phyloP scores from a whole-genome alignment of 2,113 vertebrate genomes.

The Odocoileus virginianus region DNA sequence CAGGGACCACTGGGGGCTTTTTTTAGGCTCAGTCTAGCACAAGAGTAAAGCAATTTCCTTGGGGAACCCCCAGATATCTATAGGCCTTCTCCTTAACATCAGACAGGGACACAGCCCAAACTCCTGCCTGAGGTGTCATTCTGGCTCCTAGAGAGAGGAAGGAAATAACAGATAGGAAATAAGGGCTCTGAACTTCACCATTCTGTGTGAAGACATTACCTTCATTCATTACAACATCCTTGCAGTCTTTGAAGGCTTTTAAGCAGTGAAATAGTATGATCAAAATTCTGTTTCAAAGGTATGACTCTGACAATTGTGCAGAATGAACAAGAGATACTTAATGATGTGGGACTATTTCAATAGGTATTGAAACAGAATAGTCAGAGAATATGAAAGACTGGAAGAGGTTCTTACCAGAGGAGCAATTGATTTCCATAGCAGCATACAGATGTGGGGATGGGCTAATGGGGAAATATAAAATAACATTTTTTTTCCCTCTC shows the following conservation, averaged over 20 bases:
- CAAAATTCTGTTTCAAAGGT: slow-evolving; percentile 39
- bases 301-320: slow-evolving; percentile 5
- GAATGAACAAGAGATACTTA: slow-evolving; percentile 36
- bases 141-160: not conserved
- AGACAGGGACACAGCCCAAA: not conserved
- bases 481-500: not conserved
- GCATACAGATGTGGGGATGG: not conserved
- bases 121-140: not conserved
- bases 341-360: not conserved
- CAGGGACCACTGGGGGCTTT: not conserved
- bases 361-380: slow-evolving; percentile 6
- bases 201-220: not conserved
- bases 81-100: not conserved
- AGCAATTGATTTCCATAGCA: slow-evolving; percentile 39
- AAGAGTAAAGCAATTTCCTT: not conserved
- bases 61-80: not conserved
- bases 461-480: not conserved
- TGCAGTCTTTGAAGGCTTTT: not conserved
- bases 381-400: not conserved
- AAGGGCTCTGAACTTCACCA: not conserved
- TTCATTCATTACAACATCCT: not conserved
- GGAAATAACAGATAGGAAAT: not conserved
- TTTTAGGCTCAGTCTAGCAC: not conserved
- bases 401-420: not conserved
- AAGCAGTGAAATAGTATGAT: slow-evolving; percentile 20